Percentiles rank a stretch among this genome's conserved stretches.
These are phyloP conservation scores for Lutjanus campechanus DNA, from an alignment of 2,797 vertebrate species.

Conservation along the genomic window DNA sequence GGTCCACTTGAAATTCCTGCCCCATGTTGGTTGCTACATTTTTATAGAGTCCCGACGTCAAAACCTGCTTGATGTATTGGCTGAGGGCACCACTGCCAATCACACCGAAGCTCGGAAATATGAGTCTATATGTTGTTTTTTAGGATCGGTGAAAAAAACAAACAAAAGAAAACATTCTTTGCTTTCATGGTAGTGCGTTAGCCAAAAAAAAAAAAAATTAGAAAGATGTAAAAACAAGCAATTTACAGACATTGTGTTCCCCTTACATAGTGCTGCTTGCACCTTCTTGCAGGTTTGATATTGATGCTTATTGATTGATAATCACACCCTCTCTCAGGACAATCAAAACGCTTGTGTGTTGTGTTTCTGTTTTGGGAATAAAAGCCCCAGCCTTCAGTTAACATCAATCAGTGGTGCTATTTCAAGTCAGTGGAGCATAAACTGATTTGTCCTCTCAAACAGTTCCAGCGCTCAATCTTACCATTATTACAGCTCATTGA, in stretches of 20 bases:
- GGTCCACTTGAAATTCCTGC: too few species aligned
- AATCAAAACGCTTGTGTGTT: conserved; percentile 13
- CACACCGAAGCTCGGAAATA: too few species aligned
- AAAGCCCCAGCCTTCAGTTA: conserved; percentile 3
- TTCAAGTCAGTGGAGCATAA: conserved; percentile 37
- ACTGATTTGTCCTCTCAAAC: conserved; percentile 36
- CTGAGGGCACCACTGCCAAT: too few species aligned
- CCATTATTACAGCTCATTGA: conserved; percentile 31
- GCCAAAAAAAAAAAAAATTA: neutral
- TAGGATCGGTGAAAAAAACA: neutral
- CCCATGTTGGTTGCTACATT: too few species aligned
- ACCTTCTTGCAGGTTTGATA: neutral
- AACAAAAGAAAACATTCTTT: too few species aligned
- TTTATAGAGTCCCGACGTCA: too few species aligned
- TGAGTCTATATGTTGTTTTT: too few species aligned
- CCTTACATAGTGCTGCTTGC: too few species aligned
- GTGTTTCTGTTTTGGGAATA: conserved; percentile 11
- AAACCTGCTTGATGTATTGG: too few species aligned
- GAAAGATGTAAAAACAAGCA: neutral
- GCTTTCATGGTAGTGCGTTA: neutral
- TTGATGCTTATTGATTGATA: conserved; percentile 3
- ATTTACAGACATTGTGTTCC: neutral
- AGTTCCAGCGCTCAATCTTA: conserved; percentile 21
- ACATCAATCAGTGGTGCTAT: conserved; percentile 30
- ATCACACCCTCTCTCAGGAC: conserved; percentile 2